Percentiles rank a stretch among this genome's conserved stretches.
Evolutionary conservation across 2,888 invertebrate species (phyloP).

Genomic region (Drosophila monieri): DNA sequence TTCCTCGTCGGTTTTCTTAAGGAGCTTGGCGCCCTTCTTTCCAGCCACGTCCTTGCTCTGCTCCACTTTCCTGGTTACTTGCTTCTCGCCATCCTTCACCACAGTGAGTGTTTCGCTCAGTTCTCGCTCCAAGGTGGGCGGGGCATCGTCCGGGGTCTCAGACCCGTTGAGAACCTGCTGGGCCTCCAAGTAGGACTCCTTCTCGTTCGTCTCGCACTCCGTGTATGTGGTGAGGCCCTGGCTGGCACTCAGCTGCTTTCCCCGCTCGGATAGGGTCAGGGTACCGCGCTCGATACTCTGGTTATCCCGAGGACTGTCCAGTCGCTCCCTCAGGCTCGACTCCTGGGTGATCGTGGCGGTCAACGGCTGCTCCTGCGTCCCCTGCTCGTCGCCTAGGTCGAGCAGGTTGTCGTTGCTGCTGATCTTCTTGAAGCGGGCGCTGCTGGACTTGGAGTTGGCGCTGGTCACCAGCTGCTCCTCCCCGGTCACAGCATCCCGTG

Average conservation of each 20-base stretch:
- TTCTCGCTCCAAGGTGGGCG: slow-evolving; percentile 63
- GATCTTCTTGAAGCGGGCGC: slow-evolving; percentile 78
- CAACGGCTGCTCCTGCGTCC: slow-evolving; percentile 75
- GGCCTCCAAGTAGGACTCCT: slow-evolving; percentile 74
- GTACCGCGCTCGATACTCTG: slow-evolving; percentile 83
- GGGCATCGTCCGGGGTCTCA: slow-evolving; percentile 4
- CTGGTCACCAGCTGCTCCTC: slow-evolving; percentile 79
- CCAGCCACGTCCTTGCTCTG: slow-evolving; percentile 59
- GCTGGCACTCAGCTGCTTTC: slow-evolving; percentile 74
- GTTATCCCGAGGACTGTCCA: slow-evolving; percentile 81
- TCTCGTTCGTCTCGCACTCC: slow-evolving; percentile 78
- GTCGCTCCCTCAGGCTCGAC: slow-evolving; percentile 81
- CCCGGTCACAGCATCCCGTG: slow-evolving; percentile 70
- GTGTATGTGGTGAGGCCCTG: slow-evolving; percentile 69
- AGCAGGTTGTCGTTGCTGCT: slow-evolving; percentile 78
- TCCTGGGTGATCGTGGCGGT: slow-evolving; percentile 82
- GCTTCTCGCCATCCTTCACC: slow-evolving; percentile 74
- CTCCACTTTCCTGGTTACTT: slow-evolving; percentile 73
- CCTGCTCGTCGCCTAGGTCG: slow-evolving; percentile 67
- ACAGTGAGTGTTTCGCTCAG: slow-evolving; percentile 71
- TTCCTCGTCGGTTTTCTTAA: slow-evolving; percentile 80
- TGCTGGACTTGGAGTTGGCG: slow-evolving; percentile 76
- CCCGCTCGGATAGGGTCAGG: slow-evolving; percentile 83
- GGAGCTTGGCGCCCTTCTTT: slow-evolving; percentile 77
- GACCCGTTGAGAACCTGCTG: slow-evolving; percentile 43